These are phyloP conservation scores for Parelbella ahira DNA, from an alignment of 2,888 invertebrate species.

Conservation along the genomic window DNA sequence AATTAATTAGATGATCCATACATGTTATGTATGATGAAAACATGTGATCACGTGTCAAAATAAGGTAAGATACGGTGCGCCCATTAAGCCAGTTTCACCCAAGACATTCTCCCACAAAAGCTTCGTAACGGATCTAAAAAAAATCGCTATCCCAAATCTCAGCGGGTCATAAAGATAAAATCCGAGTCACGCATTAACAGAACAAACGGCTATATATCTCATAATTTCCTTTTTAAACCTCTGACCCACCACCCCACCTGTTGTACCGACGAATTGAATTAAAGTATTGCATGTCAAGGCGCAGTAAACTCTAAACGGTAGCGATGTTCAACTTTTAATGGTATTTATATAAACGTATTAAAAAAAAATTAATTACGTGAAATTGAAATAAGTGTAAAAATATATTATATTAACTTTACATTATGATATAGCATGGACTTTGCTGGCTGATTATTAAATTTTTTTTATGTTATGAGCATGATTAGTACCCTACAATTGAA, in stretches of 20 bases:
- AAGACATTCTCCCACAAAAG: slow-evolving; percentile 32
- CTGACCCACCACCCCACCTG: slow-evolving; percentile 50
- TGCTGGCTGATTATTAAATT: too few relatives aligned
- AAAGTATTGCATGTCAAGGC: slow-evolving; percentile 70
- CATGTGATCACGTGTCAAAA: too few relatives aligned
- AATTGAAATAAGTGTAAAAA: too few relatives aligned
- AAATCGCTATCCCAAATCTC: slow-evolving; percentile 44
- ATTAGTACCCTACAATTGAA: too few relatives aligned
- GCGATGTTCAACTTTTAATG: slow-evolving; percentile 14
- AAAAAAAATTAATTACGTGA: too few relatives aligned
- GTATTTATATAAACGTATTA: too few relatives aligned
- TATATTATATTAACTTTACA: too few relatives aligned
- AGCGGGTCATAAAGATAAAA: slow-evolving; percentile 55
- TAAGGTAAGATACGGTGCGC: too few relatives aligned
- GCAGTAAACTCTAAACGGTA: slow-evolving; percentile 56
- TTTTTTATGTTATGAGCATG: too few relatives aligned
- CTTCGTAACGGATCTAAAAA: slow-evolving; percentile 24
- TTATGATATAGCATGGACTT: too few relatives aligned
- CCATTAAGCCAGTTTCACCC: slow-evolving; percentile 24
- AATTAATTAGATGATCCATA: too few relatives aligned
- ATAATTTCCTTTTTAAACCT: slow-evolving; percentile 39
- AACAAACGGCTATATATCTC: slow-evolving; percentile 42
- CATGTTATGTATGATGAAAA: too few relatives aligned
- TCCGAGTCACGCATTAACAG: slow-evolving; percentile 59
- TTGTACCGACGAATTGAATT: slow-evolving; percentile 65